These are phyloP conservation scores for Tipula vernalis DNA, from an alignment of 2,888 invertebrate genomes.

Conservation along the genomic window DNA sequence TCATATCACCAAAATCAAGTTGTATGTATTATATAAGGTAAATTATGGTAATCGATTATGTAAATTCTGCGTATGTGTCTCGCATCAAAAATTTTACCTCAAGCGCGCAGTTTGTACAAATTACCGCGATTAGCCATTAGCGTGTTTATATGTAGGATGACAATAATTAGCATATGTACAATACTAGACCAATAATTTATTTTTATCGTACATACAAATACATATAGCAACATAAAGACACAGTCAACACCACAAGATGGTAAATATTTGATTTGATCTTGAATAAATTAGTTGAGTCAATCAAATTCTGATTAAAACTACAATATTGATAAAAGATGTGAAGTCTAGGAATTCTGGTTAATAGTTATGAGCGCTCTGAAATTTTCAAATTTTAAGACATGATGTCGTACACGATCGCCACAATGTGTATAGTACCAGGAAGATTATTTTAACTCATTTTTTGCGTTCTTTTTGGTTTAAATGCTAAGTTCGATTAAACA, in stretches of 20 bases:
- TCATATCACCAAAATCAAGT: neutral
- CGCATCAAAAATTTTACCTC: neutral
- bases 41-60: neutral
- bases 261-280: neutral
- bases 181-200: neutral
- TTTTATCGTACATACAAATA: neutral
- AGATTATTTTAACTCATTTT: too few species aligned
- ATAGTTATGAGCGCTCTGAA: neutral
- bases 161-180: neutral
- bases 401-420: too few species aligned
- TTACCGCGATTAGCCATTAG: neutral
- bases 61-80: neutral
- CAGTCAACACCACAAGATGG: neutral
- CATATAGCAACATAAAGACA: neutral
- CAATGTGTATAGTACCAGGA: too few species aligned
- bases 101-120: neutral
- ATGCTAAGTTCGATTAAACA: too few species aligned
- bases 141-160: neutral
- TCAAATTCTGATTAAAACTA: neutral
- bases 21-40: neutral
- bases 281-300: neutral
- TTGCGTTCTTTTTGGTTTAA: too few species aligned
- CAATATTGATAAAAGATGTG: neutral
- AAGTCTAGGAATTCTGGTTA: neutral
- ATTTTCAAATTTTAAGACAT: too few species aligned